phyloP scores from a whole-genome alignment of 2,113 vertebrate genomes.

The Psephotus haematonotus region DNA sequence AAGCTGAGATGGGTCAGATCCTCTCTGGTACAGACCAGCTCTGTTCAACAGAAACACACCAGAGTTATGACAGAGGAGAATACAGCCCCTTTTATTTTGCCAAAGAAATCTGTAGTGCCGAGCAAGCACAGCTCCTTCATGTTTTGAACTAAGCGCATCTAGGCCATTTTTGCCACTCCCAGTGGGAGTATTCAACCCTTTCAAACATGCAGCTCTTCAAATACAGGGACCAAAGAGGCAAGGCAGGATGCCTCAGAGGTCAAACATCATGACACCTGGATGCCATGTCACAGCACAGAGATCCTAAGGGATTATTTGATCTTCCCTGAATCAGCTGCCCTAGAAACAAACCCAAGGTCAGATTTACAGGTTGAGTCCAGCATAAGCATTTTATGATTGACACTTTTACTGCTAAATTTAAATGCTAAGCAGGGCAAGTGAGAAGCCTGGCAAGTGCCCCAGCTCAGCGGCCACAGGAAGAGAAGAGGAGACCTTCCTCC shows the following conservation, averaged over 20 bases:
- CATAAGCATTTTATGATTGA: background rate
- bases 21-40: rapidly evolving
- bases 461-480: background rate
- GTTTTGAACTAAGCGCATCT: background rate
- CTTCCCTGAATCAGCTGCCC: background rate
- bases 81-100: rapidly evolving
- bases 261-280: rapidly evolving
- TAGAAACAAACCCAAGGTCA: background rate
- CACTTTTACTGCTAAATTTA: background rate
- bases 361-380: background rate
- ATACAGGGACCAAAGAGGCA: background rate
- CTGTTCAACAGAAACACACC: background rate
- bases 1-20: background rate
- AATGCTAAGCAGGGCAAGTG: background rate
- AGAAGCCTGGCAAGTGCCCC: background rate
- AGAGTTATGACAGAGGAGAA: background rate
- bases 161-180: background rate
- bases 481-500: background rate
- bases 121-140: background rate
- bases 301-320: background rate
- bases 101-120: background rate
- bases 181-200: background rate
- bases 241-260: background rate
- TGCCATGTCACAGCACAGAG: rapidly evolving
- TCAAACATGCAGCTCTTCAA: background rate